These are phyloP conservation scores for Seira sanloemensis DNA, from an alignment of 2,888 invertebrate species.

Conservation along the genomic window DNA sequence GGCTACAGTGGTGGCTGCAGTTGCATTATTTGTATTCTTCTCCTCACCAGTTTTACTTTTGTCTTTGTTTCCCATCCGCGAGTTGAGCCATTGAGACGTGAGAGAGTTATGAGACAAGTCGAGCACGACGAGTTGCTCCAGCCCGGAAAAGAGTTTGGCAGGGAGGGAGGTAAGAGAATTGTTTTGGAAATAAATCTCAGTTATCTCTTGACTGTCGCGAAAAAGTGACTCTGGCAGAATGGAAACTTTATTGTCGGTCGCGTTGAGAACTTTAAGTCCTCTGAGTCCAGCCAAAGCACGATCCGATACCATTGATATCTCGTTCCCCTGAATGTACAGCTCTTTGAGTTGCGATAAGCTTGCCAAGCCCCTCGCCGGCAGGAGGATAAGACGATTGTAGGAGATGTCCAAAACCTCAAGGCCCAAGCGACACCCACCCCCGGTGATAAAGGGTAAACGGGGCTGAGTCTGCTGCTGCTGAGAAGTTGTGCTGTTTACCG, in stretches of 20 bases:
- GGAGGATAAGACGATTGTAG: constrained; percentile 83
- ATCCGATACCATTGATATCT: constrained; percentile 84
- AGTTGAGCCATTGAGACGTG: constrained; percentile 87
- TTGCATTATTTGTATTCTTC: no score
- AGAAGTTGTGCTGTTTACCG: no score
- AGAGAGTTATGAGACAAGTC: constrained; percentile 86
- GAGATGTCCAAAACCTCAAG: constrained; percentile 81
- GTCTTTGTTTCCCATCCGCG: no score
- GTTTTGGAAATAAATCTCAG: constrained; percentile 85
- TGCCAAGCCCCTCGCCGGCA: constrained; percentile 84
- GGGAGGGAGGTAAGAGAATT: constrained; percentile 86
- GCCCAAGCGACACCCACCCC: constrained; percentile 74
- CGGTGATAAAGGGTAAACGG: no score
- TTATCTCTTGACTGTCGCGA: constrained; percentile 83
- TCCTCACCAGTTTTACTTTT: no score
- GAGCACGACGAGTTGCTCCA: constrained; percentile 83
- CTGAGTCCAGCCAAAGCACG: constrained; percentile 84
- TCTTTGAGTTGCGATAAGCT: constrained; percentile 83
- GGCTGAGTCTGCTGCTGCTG: no score
- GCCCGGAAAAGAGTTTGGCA: constrained; percentile 84
- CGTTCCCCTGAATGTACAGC: constrained; percentile 86
- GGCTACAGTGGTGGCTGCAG: no score
- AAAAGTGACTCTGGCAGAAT: constrained; percentile 88
- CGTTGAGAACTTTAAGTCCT: constrained; percentile 83
- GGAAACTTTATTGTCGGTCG: constrained; percentile 87